Evolutionary conservation across 2,888 invertebrate species (phyloP), one percentile per base, ranked within the genome.

Genomic region (Cybosia mesomella): DNA sequence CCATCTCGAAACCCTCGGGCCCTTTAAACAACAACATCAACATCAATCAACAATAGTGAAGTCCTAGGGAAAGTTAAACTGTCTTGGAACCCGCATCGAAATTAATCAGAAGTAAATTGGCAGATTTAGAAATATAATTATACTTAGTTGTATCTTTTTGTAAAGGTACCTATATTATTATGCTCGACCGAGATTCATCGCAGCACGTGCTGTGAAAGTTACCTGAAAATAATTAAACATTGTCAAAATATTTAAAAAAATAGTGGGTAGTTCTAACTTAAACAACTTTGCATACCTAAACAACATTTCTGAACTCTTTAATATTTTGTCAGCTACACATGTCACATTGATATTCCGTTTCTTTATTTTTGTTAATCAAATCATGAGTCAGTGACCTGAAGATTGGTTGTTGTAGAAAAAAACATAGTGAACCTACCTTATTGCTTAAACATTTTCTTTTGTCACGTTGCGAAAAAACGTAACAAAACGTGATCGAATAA

Each of bases 351-450:
- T 18, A 21, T 49, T 62, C 32, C 21, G 53, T 54, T 54, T 53
- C 53, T 62, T 22, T 18, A 43, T 53, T 54, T 62, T 62, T 62
- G 53, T 53, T 34, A 62, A 62, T 54, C 62, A 53, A 62, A 62
- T 62, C 28, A 3, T 10, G 18, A 53, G 62, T 62, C 53, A 34
- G 11, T 64, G 64, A 18, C 54, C 55, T 39, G 55, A 62, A 62
- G 32, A 55, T 39, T 63, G 22, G 9, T 36, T 32, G 36, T 55
- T 64, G n/a, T 24, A 11, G 15, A 36, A 36, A 62, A 62, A 32
- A 32, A 53, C 53, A 32, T 39, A 13, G 59, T 60, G 49, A 66
- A 54, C 54, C 49, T 49, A n/a, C 49, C 49, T 39, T 34, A 66
- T 36, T 66, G n/a, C 28, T 36, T 59, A 66, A 10, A 66, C 66